phyloP scores from a whole-genome alignment of 2,888 invertebrate genomes.

The Panopea generosa region DNA sequence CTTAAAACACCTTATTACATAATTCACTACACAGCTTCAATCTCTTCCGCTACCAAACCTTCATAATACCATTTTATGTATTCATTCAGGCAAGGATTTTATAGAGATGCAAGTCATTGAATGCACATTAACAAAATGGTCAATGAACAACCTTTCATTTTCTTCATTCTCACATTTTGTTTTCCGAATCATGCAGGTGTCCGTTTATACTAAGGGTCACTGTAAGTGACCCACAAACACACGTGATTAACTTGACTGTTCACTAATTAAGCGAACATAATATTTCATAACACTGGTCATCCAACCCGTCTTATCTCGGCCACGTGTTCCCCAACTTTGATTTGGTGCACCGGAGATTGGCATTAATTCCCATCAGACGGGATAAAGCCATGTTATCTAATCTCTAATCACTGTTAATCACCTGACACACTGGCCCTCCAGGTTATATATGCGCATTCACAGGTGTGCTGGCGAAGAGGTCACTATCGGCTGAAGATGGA shows the following conservation, averaged over 20 bases:
- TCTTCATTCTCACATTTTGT: slow-evolving; percentile 17
- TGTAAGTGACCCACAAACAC: slow-evolving; percentile 22
- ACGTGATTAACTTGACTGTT: slow-evolving; percentile 1
- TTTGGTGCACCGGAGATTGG: not conserved
- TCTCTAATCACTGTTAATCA: slow-evolving; percentile 6
- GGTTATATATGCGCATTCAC: not conserved
- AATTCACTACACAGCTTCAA: too few species aligned
- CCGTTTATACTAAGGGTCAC: slow-evolving; percentile 24
- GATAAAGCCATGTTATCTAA: slow-evolving; percentile 12
- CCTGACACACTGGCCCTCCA: slow-evolving; percentile 3
- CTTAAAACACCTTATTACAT: too few species aligned
- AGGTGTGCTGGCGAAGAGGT: too few species aligned
- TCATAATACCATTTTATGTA: too few species aligned
- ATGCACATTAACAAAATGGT: too few species aligned
- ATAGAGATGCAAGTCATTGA: too few species aligned
- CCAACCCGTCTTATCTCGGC: slow-evolving; percentile 25
- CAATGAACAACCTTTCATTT: slow-evolving; percentile 3
- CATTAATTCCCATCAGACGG: slow-evolving; percentile 6
- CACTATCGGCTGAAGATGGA: too few species aligned
- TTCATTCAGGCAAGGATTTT: too few species aligned
- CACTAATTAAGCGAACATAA: slow-evolving; percentile 39
- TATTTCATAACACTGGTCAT: slow-evolving; percentile 45
- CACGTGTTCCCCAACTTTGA: slow-evolving; percentile 18
- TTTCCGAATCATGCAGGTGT: slow-evolving; percentile 27
- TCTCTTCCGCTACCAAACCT: too few species aligned